A percentile compares a stretch with the other conserved stretches of the same genome.
Evolutionary conservation across 2,888 invertebrate genomes (phyloP).

Genomic region (Desoria tigrina): DNA sequence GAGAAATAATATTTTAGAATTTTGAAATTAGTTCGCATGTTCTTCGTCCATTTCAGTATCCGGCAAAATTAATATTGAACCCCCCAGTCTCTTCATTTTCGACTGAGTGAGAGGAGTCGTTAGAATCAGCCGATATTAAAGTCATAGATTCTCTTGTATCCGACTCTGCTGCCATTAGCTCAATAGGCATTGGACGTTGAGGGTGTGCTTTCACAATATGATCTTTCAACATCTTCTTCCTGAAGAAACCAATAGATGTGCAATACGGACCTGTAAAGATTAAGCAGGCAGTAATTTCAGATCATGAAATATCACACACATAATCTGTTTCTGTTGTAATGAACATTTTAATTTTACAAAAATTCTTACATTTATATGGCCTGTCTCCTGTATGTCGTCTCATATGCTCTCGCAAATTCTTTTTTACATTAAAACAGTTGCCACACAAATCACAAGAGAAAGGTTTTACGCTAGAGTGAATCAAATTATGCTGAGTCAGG

Average conservation of each 20-base stretch:
- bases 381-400: constrained; percentile 49
- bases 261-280: constrained; percentile 45
- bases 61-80: constrained; percentile 12
- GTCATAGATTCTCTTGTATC: neutral
- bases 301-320: too few species aligned
- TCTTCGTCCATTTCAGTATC: constrained; percentile 5
- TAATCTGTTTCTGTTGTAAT: too few species aligned
- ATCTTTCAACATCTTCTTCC: constrained; percentile 50
- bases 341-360: too few species aligned
- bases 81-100: constrained; percentile 15
- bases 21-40: too few species aligned
- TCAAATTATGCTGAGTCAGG: constrained; percentile 49
- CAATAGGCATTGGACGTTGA: constrained; percentile 45
- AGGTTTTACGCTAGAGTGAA: constrained; percentile 50
- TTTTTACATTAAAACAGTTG: constrained; percentile 50
- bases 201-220: constrained; percentile 48
- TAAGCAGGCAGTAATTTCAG: too few species aligned
- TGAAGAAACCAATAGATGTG: constrained; percentile 46
- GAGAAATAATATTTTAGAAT: too few species aligned
- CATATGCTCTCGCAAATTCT: constrained; percentile 52
- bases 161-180: constrained; percentile 34
- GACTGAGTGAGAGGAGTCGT: constrained; percentile 10
- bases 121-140: neutral
- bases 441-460: constrained; percentile 48
- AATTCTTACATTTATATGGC: constrained; percentile 43